Evolutionary conservation across 2,888 invertebrate genomes (phyloP).

Genomic region (Halocaridina rubra): DNA sequence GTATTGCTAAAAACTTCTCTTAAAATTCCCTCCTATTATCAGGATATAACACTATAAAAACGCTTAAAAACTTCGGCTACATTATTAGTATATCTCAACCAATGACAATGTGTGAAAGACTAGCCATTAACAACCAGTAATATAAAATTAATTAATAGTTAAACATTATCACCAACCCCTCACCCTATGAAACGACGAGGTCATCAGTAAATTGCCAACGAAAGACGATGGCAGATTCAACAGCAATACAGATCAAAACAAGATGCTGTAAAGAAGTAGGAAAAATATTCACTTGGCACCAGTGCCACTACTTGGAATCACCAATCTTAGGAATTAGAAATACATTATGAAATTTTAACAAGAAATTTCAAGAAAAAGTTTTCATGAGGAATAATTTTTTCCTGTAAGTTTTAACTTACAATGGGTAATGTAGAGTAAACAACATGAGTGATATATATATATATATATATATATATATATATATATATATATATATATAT

Average conservation of each 20-base stretch:
- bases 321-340: not conserved
- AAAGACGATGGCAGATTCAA: not conserved
- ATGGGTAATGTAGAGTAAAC: no score
- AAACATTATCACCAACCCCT: constrained; percentile 38
- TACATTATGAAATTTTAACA: not conserved
- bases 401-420: no score
- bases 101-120: constrained; percentile 56
- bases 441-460: no score
- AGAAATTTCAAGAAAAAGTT: not conserved
- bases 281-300: not conserved
- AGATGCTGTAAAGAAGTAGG: not conserved
- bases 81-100: constrained; percentile 54
- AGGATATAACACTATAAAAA: constrained; percentile 55
- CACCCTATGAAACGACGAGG: constrained; percentile 28
- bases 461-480: no score
- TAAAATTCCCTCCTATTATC: constrained; percentile 43
- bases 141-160: constrained; percentile 55
- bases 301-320: no score
- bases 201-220: constrained; percentile 19
- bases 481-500: no score
- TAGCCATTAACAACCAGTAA: constrained; percentile 57
- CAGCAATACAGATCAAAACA: not conserved
- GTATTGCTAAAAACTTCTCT: constrained; percentile 53
- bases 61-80: constrained; percentile 49
- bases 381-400: not conserved